These are phyloP conservation scores for Lepeophtheirus nordmannii DNA, from an alignment of 2,888 invertebrate species.

Conservation along the genomic window DNA sequence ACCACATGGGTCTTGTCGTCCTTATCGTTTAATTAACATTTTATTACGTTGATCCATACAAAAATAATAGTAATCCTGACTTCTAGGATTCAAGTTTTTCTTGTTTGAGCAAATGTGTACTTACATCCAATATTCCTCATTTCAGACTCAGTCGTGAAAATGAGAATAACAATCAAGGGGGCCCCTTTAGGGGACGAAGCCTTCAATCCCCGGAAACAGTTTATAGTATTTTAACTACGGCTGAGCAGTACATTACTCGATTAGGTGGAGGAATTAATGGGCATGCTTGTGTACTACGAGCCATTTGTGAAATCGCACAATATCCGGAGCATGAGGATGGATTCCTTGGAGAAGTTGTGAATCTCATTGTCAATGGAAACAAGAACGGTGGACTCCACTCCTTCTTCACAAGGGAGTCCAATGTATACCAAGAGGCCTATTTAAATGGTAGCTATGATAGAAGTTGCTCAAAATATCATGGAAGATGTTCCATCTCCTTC, in stretches of 20 bases:
- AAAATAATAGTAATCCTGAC: too few species aligned
- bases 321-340: neutral
- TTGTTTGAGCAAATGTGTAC: too few species aligned
- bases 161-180: neutral
- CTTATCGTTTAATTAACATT: too few species aligned
- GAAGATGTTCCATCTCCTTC: neutral
- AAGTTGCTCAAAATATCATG: neutral
- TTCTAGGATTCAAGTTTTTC: too few species aligned
- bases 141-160: slow-evolving; percentile 4
- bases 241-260: neutral
- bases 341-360: neutral
- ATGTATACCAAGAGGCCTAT: neutral
- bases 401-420: neutral
- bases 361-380: neutral
- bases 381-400: neutral
- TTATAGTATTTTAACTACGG: neutral
- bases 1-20: too few species aligned
- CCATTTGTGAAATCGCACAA: neutral
- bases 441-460: neutral
- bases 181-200: neutral
- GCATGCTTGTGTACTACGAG: neutral
- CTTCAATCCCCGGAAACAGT: neutral
- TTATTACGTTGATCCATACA: too few species aligned
- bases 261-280: neutral
- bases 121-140: too few species aligned